A percentile compares a stretch with the other conserved stretches of the same genome.
phyloP scores from a whole-genome alignment of 2,113 vertebrate genomes.

The Muntiacus muntjak region DNA sequence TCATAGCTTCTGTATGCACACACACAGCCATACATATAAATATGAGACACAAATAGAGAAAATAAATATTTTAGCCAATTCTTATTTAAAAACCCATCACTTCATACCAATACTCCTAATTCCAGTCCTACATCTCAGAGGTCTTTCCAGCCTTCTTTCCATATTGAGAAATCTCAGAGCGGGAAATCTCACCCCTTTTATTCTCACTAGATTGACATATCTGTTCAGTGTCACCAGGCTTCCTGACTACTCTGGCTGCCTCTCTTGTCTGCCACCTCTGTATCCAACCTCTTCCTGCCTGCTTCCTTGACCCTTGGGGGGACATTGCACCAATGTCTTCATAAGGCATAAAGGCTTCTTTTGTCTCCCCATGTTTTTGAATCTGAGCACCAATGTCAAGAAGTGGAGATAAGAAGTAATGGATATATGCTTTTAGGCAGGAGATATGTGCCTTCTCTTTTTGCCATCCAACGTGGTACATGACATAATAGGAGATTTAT shows the following conservation, averaged over 20 bases:
- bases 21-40: fast-evolving
- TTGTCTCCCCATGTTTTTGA: not conserved
- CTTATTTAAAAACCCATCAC: not conserved
- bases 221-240: not conserved
- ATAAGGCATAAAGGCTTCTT: not conserved
- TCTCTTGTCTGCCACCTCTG: not conserved
- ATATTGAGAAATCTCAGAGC: not conserved
- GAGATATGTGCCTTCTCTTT: not conserved
- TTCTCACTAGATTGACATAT: not conserved
- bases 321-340: not conserved
- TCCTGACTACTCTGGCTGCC: not conserved
- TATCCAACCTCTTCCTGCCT: not conserved
- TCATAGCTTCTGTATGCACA: not conserved
- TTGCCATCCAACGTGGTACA: not conserved
- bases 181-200: not conserved
- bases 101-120: not conserved
- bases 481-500: not conserved
- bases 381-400: not conserved
- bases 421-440: not conserved
- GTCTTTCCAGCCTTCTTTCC: not conserved
- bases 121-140: not conserved
- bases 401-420: not conserved
- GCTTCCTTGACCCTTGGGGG: not conserved
- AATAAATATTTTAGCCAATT: not conserved
- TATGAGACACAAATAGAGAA: not conserved